phyloP scores from a whole-genome alignment of 2,888 invertebrate genomes.

The Aelia acuminata region DNA sequence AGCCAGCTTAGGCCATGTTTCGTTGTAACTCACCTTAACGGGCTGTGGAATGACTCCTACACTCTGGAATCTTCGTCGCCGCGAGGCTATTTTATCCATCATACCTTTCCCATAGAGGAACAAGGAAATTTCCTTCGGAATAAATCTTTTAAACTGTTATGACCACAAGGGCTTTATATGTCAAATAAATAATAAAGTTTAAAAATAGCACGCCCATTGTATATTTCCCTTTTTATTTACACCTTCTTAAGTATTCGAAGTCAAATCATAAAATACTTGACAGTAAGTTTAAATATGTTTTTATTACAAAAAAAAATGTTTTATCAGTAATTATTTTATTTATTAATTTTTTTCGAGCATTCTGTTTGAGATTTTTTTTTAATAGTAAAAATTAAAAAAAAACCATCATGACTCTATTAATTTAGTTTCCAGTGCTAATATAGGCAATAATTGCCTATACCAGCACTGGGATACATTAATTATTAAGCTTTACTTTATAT shows the following conservation, averaged over 20 bases:
- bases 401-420: too few species aligned
- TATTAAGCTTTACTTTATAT: neutral
- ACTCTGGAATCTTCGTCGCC: neutral
- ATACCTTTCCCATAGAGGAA: neutral
- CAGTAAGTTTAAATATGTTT: neutral
- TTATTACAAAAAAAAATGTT: too few species aligned
- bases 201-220: neutral
- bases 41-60: neutral
- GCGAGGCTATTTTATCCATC: neutral
- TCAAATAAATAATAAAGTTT: constrained; percentile 12
- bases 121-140: constrained; percentile 6
- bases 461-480: too few species aligned
- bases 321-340: too few species aligned
- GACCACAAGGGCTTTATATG: neutral
- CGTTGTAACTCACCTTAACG: constrained; percentile 34
- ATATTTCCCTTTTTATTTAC: neutral
- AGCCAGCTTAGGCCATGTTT: neutral
- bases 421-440: too few species aligned
- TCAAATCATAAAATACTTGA: neutral
- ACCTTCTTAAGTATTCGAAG: neutral
- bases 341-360: too few species aligned
- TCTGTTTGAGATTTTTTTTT: too few species aligned
- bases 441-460: too few species aligned
- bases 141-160: constrained; percentile 7
- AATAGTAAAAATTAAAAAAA: too few species aligned